These are phyloP conservation scores for Dromiciops gliroides DNA, from an alignment of 2,113 vertebrate genomes.

Conservation along the genomic window DNA sequence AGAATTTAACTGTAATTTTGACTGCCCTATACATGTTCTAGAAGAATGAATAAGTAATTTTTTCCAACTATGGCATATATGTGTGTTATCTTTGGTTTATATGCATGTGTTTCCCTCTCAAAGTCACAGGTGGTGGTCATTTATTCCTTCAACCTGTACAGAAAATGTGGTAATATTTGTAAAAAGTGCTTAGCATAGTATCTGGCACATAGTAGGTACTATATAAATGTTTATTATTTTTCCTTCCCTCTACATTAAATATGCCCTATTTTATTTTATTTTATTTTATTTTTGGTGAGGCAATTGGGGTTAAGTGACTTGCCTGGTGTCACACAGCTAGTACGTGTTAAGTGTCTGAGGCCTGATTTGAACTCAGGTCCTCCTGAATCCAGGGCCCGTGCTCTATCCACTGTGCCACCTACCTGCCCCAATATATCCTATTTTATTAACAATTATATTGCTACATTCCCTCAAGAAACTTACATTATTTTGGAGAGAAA, in stretches of 20 bases:
- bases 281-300: too few relatives aligned
- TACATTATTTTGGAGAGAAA: not conserved
- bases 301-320: too few relatives aligned
- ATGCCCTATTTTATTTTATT: not conserved
- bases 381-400: too few relatives aligned
- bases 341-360: too few relatives aligned
- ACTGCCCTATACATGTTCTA: not conserved
- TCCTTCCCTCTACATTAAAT: not conserved
- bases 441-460: not conserved
- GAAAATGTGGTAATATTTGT: not conserved
- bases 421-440: too few relatives aligned
- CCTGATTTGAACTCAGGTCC: too few relatives aligned
- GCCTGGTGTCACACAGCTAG: too few relatives aligned
- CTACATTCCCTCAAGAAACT: not conserved
- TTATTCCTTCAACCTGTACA: not conserved
- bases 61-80: not conserved
- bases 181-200: not conserved
- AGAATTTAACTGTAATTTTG: not conserved
- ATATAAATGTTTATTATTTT: not conserved
- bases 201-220: not conserved
- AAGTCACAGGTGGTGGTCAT: not conserved
- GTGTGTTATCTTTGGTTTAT: not conserved
- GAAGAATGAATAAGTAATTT: slow-evolving; percentile 22
- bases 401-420: too few relatives aligned
- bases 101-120: not conserved